phyloP scores from a whole-genome alignment of 2,113 vertebrate species.

The Podilymbus podiceps region DNA sequence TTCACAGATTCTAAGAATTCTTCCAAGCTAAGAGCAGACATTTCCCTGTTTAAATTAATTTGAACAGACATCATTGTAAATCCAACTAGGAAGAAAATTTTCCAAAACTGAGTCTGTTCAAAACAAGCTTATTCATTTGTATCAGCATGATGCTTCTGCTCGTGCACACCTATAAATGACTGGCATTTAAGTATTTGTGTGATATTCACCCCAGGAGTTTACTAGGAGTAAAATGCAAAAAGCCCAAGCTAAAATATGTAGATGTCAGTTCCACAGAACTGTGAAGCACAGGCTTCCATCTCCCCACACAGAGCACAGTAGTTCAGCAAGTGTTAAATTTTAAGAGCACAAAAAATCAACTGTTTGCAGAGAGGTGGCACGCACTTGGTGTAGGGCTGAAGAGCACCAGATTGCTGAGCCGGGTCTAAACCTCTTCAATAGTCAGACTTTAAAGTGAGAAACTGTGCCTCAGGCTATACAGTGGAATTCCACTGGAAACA shows the following conservation, averaged over 20 bases:
- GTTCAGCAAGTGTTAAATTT: not conserved
- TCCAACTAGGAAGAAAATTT: not conserved
- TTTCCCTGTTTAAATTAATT: not conserved
- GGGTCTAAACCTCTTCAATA: not conserved
- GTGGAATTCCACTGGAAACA: not conserved
- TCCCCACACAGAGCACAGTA: not conserved
- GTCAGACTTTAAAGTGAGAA: not conserved
- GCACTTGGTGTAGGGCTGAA: not conserved
- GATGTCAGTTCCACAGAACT: not conserved
- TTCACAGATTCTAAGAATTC: not conserved
- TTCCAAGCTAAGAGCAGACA: rapidly evolving
- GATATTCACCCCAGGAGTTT: not conserved
- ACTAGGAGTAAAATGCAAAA: not conserved
- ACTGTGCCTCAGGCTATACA: not conserved
- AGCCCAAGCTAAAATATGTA: not conserved
- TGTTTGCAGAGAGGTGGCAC: not conserved
- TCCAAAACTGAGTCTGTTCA: not conserved
- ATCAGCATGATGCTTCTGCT: not conserved
- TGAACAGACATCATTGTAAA: not conserved
- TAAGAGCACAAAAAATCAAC: not conserved
- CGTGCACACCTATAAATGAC: not conserved
- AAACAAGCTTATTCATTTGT: not conserved
- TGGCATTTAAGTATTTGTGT: not conserved
- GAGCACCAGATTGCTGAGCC: not conserved
- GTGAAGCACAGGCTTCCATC: not conserved